phyloP scores from a whole-genome alignment of 2,888 invertebrate genomes.

The Xestia xanthographa region DNA sequence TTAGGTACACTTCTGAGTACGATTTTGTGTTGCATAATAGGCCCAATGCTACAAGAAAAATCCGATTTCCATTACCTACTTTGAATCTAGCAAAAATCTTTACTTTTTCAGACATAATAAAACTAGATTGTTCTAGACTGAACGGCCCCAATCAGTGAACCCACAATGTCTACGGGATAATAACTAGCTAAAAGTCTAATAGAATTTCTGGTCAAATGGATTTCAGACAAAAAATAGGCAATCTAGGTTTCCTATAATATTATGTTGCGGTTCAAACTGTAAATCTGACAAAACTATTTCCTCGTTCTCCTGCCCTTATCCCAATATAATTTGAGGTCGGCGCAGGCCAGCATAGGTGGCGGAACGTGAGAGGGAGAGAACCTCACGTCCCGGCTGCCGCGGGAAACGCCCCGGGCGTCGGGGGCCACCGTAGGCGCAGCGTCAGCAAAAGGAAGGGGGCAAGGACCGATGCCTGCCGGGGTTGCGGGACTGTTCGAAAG shows the following conservation, averaged over 20 bases:
- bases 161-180: not conserved
- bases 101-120: not conserved
- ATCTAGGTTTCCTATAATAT: not conserved
- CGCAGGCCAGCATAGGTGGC: too few species aligned
- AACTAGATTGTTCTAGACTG: slow-evolving; percentile 2
- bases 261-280: not conserved
- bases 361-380: too few species aligned
- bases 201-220: slow-evolving; percentile 2
- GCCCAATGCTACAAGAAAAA: not conserved
- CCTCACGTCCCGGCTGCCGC: too few species aligned
- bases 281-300: not conserved
- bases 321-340: too few species aligned
- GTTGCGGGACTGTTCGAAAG: too few species aligned
- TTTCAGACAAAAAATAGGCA: slow-evolving; percentile 6
- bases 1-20: too few species aligned
- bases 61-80: not conserved
- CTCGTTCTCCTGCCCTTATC: too few species aligned
- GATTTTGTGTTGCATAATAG: not conserved
- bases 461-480: too few species aligned
- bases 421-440: too few species aligned
- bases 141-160: slow-evolving; percentile 5
- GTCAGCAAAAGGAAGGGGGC: too few species aligned
- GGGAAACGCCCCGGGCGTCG: too few species aligned
- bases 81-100: slow-evolving; percentile 2
- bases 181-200: not conserved